A percentile compares a stretch with the other conserved stretches of the same genome.
phyloP scores from a whole-genome alignment of 2,888 invertebrate species.

The Drosophila pseudotalamancana region DNA sequence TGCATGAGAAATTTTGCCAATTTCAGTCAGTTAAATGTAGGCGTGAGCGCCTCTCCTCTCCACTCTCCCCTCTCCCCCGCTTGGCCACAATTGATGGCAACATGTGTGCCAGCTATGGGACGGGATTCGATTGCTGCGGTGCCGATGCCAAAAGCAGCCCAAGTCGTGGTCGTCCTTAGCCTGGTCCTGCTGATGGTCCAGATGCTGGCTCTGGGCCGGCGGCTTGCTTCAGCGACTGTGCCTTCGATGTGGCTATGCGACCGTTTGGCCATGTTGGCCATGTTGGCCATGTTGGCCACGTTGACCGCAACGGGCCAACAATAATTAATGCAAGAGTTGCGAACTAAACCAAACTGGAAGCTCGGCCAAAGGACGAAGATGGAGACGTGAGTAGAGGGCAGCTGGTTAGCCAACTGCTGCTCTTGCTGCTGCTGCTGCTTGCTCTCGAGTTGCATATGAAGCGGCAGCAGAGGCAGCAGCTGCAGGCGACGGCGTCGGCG shows the following conservation, averaged over 20 bases:
- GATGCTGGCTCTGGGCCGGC: too few species aligned
- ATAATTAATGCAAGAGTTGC: slow-evolving; percentile 79
- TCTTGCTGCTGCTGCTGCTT: slow-evolving; percentile 6
- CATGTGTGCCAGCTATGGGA: slow-evolving; percentile 38
- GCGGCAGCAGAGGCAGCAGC: slow-evolving; percentile 26
- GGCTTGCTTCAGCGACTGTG: slow-evolving; percentile 18
- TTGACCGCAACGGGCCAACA: slow-evolving; percentile 72
- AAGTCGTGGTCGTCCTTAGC: slow-evolving; percentile 7
- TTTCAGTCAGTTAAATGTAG: slow-evolving; percentile 69
- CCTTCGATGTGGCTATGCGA: slow-evolving; percentile 27
- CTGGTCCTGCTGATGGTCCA: slow-evolving; percentile 2
- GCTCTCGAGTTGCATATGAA: too few species aligned
- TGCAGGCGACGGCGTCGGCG: slow-evolving; percentile 29
- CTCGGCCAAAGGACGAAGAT: slow-evolving; percentile 23
- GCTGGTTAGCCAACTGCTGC: slow-evolving; percentile 19
- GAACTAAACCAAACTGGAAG: slow-evolving; percentile 67
- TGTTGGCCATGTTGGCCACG: slow-evolving; percentile 32
- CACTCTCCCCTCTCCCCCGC: neutral
- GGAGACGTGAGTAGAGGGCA: slow-evolving; percentile 15
- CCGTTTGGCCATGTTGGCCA: slow-evolving; percentile 28
- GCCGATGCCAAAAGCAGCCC: neutral
- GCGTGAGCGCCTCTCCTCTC: slow-evolving; percentile 23
- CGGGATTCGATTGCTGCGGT: slow-evolving; percentile 41
- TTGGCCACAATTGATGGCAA: slow-evolving; percentile 52
- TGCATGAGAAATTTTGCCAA: slow-evolving; percentile 51